Conservation (phyloP, 2,888 invertebrate genomes). For the Galerucella calmariensis region DNA sequence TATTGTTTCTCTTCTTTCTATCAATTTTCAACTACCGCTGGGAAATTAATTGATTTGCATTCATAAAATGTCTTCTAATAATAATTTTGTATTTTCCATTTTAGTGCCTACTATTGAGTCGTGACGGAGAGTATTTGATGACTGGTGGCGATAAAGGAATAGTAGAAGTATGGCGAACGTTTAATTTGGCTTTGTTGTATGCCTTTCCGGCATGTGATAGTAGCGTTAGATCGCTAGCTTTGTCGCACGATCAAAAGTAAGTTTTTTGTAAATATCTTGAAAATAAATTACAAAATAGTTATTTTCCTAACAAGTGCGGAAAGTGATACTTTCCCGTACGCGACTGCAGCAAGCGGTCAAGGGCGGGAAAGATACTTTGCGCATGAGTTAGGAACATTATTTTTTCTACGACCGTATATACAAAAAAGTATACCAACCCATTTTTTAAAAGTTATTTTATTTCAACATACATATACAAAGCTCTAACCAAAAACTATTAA, state of each 20-base stretch:
- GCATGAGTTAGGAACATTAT: too few relatives aligned
- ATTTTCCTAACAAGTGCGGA: too few relatives aligned
- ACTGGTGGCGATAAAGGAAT: conserved; percentile 97
- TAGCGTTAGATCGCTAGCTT: conserved; percentile 91
- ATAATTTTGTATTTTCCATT: conserved; percentile 47
- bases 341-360: too few relatives aligned
- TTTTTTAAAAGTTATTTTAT: too few relatives aligned
- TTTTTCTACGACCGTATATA: too few relatives aligned
- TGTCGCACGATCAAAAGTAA: conserved; percentile 99
- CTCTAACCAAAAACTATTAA: too few relatives aligned
- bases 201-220: conserved; percentile 98
- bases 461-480: too few relatives aligned
- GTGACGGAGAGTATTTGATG: conserved; percentile 99
- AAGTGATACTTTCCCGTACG: too few relatives aligned
- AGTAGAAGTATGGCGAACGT: conserved; percentile 98
- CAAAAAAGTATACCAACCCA: too few relatives aligned
- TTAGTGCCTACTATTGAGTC: conserved; percentile 90
- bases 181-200: conserved; percentile 95
- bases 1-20: too few relatives aligned
- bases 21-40: too few relatives aligned
- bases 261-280: conserved; percentile 55
- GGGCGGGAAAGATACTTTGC: too few relatives aligned
- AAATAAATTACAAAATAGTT: neutral
- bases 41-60: neutral
- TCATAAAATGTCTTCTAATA: neutral